Conservation (phyloP, 53 echinoderm and acorn worm genomes). For the Henricia sp. region DNA sequence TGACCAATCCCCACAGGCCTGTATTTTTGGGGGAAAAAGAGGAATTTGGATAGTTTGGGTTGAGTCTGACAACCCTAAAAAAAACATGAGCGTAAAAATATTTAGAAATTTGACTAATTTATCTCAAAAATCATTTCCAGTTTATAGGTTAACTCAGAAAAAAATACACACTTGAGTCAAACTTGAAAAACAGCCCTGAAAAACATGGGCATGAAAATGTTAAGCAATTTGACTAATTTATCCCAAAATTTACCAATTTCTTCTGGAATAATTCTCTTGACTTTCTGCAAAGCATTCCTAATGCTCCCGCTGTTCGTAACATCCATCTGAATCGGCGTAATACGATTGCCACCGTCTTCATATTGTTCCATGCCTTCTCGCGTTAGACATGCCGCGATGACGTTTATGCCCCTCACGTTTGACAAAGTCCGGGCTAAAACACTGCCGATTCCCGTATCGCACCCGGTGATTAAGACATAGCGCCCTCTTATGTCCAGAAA, state of each 20-base stretch:
- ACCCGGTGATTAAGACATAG: conserved; percentile 40
- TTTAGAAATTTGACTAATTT: no score
- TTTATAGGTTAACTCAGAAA: no score
- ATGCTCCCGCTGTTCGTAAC: conserved; percentile 56
- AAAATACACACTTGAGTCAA: no score
- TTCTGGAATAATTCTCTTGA: neutral
- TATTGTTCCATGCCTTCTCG: conserved; percentile 6
- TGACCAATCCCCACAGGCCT: conserved; percentile 87
- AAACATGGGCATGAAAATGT: no score
- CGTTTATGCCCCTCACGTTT: neutral
- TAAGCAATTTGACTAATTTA: neutral
- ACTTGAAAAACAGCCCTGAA: no score
- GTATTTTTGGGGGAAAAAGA: no score
- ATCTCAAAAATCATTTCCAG: no score
- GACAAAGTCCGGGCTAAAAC: conserved; percentile 21
- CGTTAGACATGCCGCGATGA: conserved; percentile 33
- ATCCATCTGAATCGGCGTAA: conserved; percentile 35
- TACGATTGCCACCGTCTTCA: conserved; percentile 11
- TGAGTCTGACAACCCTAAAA: no score
- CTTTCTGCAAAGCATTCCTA: neutral
- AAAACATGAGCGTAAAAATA: no score
- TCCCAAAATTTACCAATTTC: neutral
- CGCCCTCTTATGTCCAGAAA: conserved; percentile 9
- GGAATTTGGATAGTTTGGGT: no score
- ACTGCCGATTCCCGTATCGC: conserved; percentile 39